These are phyloP conservation scores for Eriocheir sinensis DNA, from an alignment of 1,140 invertebrate genomes.

Conservation along the genomic window DNA sequence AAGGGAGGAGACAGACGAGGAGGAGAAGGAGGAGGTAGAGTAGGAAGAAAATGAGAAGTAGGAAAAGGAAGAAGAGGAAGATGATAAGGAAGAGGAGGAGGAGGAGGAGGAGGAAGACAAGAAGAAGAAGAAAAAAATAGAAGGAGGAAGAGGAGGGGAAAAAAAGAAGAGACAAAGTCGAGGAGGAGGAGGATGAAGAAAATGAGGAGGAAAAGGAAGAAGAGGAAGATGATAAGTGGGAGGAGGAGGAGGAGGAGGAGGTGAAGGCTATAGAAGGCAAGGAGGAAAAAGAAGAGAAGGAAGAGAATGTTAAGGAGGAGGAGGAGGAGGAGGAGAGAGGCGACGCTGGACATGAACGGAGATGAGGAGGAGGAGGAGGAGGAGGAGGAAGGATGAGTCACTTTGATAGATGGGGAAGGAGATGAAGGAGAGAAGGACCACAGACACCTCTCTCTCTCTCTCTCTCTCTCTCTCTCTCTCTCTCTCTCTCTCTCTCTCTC, in stretches of 20 bases:
- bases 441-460: neutral
- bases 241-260: neutral
- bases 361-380: neutral
- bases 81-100: neutral
- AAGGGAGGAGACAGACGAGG: too few species aligned
- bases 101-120: neutral
- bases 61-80: neutral
- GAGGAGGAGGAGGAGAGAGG: neutral
- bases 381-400: neutral
- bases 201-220: too few species aligned
- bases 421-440: conserved; percentile 27
- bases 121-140: neutral
- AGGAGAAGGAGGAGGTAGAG: neutral
- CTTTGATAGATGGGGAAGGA: neutral
- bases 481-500: neutral
- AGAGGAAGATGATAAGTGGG: too few species aligned
- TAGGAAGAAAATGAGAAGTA: neutral
- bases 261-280: neutral
- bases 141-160: too few species aligned
- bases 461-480: neutral
- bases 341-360: neutral
- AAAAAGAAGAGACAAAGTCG: too few species aligned
- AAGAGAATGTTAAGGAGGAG: neutral
- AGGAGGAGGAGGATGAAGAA: too few species aligned
- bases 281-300: neutral